Evolutionary conservation across 2,113 vertebrate species (phyloP).

Genomic region (Labrus mixtus): DNA sequence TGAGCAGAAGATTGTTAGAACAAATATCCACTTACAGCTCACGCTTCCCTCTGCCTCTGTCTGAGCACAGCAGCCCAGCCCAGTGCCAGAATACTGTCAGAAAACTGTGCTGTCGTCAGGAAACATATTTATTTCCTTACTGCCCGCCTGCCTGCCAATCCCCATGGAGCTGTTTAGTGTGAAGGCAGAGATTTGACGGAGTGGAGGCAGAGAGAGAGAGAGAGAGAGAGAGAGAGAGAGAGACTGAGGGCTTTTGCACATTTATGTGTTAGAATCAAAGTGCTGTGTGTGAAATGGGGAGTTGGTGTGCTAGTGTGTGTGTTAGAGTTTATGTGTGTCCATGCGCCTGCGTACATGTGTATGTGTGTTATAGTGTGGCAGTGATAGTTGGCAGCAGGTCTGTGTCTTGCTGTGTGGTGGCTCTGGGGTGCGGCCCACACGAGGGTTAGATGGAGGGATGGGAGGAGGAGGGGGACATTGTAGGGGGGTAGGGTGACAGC

Average conservation of each 20-base stretch:
- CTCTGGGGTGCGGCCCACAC: conserved; percentile 68
- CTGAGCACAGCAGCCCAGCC: conserved; percentile 65
- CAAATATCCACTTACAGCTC: conserved; percentile 65
- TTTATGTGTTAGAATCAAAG: conserved; percentile 76
- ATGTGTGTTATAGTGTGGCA: conserved; percentile 45
- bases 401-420: conserved; percentile 67
- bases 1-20: conserved; percentile 64
- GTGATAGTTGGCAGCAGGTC: conserved; percentile 73
- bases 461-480: conserved; percentile 13
- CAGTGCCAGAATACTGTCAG: conserved; percentile 77
- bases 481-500: conserved; percentile 71
- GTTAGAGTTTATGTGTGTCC: conserved; percentile 17
- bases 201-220: conserved; percentile 62
- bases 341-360: conserved; percentile 15
- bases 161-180: conserved; percentile 79
- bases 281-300: conserved; percentile 68
- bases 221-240: conserved; percentile 26
- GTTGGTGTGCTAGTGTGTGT: conserved; percentile 35
- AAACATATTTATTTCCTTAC: conserved; percentile 84
- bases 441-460: conserved; percentile 37
- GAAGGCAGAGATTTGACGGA: conserved; percentile 80
- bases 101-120: conserved; percentile 78
- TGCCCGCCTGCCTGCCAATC: conserved; percentile 70
- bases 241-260: conserved; percentile 68
- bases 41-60: conserved; percentile 58